These are phyloP conservation scores for Trichogramma evanescens DNA, from an alignment of 2,888 invertebrate genomes.

Conservation along the genomic window DNA sequence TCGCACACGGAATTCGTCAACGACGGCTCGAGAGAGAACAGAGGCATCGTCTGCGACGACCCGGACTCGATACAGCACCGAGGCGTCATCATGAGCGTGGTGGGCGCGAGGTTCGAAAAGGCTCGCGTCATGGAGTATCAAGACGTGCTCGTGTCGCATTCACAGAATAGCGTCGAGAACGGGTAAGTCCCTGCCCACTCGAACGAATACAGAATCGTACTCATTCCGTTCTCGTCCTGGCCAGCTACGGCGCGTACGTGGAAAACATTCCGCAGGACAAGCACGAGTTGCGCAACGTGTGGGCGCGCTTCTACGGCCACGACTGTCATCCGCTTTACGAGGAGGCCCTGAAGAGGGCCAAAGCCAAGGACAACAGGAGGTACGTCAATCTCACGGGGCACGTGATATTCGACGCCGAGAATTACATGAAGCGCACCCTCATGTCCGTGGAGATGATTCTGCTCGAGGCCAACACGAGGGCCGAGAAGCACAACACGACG, in stretches of 20 bases:
- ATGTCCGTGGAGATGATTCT: constrained; percentile 55
- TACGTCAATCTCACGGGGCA: constrained; percentile 35
- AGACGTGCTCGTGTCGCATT: constrained; percentile 53
- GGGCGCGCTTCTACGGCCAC: constrained; percentile 42
- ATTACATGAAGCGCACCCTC: constrained; percentile 42
- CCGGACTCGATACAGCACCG: constrained; percentile 46
- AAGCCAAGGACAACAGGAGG: constrained; percentile 36
- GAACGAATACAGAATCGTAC: no score
- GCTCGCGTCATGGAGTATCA: constrained; percentile 56
- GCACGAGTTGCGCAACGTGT: constrained; percentile 32
- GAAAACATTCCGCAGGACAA: constrained; percentile 30
- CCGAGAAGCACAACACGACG: constrained; percentile 47
- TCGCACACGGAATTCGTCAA: constrained; percentile 58
- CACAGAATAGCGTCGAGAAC: constrained; percentile 51
- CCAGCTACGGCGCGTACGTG: constrained; percentile 33
- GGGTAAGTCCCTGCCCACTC: no score
- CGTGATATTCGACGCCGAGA: constrained; percentile 41
- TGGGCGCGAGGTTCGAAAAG: constrained; percentile 48
- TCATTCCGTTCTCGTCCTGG: background rate
- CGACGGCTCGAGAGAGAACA: constrained; percentile 52
- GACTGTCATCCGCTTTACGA: constrained; percentile 39
- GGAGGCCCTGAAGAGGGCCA: constrained; percentile 30
- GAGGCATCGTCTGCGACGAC: constrained; percentile 50
- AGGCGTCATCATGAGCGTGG: constrained; percentile 51
- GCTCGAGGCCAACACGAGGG: constrained; percentile 58